Percentiles rank a stretch among this genome's conserved stretches.
phyloP scores from a whole-genome alignment of 2,888 invertebrate genomes.

The Apodemia mormo region DNA sequence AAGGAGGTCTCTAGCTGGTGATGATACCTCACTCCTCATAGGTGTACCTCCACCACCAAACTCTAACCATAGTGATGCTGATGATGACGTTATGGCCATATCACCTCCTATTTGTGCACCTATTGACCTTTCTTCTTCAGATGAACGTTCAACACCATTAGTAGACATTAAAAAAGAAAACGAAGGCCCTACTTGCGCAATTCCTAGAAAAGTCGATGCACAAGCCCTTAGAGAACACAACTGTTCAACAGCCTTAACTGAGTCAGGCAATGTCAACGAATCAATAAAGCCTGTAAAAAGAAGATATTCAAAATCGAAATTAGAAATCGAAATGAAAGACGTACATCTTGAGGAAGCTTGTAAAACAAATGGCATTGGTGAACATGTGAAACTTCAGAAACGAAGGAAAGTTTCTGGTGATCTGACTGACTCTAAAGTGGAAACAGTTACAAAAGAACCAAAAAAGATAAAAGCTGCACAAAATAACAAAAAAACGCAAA shows the following conservation, averaged over 20 bases:
- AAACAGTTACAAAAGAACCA: slow-evolving; percentile 58
- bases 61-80: slow-evolving; percentile 69
- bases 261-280: slow-evolving; percentile 51
- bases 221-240: slow-evolving; percentile 71
- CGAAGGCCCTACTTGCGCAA: slow-evolving; percentile 64
- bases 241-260: slow-evolving; percentile 50
- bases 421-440: slow-evolving; percentile 55
- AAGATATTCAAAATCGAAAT: slow-evolving; percentile 70
- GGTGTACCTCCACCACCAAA: slow-evolving; percentile 52
- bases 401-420: slow-evolving; percentile 78
- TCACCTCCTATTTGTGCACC: slow-evolving; percentile 70
- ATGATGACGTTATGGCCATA: slow-evolving; percentile 77
- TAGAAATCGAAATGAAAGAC: slow-evolving; percentile 76
- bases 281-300: slow-evolving; percentile 65
- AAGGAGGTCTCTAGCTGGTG: slow-evolving; percentile 81
- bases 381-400: slow-evolving; percentile 77
- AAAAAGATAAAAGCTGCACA: slow-evolving; percentile 57
- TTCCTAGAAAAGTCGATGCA: slow-evolving; percentile 66
- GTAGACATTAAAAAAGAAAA: slow-evolving; percentile 76
- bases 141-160: slow-evolving; percentile 68
- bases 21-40: slow-evolving; percentile 76
- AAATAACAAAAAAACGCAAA: slow-evolving; percentile 50
- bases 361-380: slow-evolving; percentile 77
- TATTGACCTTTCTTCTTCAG: slow-evolving; percentile 75
- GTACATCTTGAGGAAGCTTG: slow-evolving; percentile 70